Evolutionary conservation across 1,140 invertebrate species (phyloP).

Genomic region (Drosophila simulans): DNA sequence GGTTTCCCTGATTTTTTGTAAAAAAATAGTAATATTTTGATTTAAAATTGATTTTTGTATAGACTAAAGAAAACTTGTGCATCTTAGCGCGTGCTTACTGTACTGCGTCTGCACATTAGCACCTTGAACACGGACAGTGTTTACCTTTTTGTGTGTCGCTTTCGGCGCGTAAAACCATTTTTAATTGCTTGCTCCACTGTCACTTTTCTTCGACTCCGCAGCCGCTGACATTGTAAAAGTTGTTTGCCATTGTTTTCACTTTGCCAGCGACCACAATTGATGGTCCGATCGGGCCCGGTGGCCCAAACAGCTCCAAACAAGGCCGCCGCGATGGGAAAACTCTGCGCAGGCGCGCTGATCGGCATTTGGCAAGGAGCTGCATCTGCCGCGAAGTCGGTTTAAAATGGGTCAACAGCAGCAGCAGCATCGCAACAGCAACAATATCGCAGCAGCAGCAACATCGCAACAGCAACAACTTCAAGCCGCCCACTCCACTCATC

Average conservation of each 20-base stretch:
- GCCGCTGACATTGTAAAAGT: conserved; percentile 70
- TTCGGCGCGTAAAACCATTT: conserved; percentile 47
- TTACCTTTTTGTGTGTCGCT: conserved; percentile 42
- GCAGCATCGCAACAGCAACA: conserved; percentile 4
- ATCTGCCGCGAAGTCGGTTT: conserved; percentile 17
- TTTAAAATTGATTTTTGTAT: no score
- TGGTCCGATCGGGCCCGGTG: not conserved
- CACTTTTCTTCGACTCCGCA: conserved; percentile 58
- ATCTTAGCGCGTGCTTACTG: not conserved
- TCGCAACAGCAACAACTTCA: not conserved
- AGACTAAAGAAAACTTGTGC: not conserved
- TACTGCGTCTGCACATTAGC: conserved; percentile 1
- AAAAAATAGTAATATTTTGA: no score
- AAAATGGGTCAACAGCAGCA: conserved; percentile 31
- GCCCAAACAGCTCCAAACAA: not conserved
- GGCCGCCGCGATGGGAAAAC: conserved; percentile 21
- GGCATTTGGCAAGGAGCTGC: conserved; percentile 29
- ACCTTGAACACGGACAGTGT: conserved; percentile 16
- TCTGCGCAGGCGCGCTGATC: conserved; percentile 16
- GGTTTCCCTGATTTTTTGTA: no score
- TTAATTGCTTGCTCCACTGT: conserved; percentile 67
- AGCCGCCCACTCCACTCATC: conserved; percentile 1
- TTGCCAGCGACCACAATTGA: conserved; percentile 19
- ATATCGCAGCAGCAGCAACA: conserved; percentile 1
- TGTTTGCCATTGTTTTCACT: conserved; percentile 74